These are phyloP conservation scores for Trissolcus japonicus DNA, from an alignment of 2,888 invertebrate species.

Conservation along the genomic window DNA sequence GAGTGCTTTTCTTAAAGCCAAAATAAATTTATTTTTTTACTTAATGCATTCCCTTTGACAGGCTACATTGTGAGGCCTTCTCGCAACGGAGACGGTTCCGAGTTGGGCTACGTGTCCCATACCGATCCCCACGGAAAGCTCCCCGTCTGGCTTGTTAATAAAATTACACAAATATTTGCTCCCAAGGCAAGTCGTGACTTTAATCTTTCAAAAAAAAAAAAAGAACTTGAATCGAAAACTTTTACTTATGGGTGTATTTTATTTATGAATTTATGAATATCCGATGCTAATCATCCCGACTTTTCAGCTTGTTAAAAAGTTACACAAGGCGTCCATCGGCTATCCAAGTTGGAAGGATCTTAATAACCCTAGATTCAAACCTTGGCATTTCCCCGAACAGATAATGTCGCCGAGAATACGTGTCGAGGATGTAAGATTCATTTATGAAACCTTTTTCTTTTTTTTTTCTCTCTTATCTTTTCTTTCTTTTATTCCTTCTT, in stretches of 20 bases:
- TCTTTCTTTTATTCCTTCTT: background rate
- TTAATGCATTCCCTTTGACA: background rate
- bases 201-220: too few relatives aligned
- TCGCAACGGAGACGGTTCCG: constrained; percentile 81
- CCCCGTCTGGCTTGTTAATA: constrained; percentile 94
- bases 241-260: too few relatives aligned
- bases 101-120: constrained; percentile 91
- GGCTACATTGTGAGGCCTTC: constrained; percentile 78
- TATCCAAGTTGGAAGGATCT: constrained; percentile 90
- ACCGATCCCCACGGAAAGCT: constrained; percentile 92
- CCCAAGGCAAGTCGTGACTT: constrained; percentile 81
- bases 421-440: constrained; percentile 81
- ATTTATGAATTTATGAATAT: constrained; percentile 18
- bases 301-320: constrained; percentile 84
- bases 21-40: background rate
- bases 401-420: constrained; percentile 84
- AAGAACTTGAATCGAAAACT: constrained; percentile 5
- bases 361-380: constrained; percentile 86
- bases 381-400: constrained; percentile 93
- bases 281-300: constrained; percentile 31
- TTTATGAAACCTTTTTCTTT: background rate
- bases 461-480: too few relatives aligned
- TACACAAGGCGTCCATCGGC: constrained; percentile 88
- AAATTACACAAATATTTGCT: constrained; percentile 89
- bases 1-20: background rate